These are phyloP conservation scores for Encarsia formosa DNA, from an alignment of 2,888 invertebrate species.

Conservation along the genomic window DNA sequence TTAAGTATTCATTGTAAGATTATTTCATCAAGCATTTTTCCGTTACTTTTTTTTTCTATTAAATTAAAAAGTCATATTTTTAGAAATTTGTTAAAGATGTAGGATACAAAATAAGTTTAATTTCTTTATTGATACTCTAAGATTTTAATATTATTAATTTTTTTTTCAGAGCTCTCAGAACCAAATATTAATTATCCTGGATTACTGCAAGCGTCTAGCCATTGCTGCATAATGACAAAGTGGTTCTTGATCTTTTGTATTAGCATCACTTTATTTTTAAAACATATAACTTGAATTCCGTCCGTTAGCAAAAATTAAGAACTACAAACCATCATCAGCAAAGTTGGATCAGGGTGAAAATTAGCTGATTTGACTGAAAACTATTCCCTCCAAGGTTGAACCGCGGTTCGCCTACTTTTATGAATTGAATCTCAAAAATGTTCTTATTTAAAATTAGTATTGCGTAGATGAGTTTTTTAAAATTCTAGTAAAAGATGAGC, in stretches of 20 bases:
- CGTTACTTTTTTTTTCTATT: too few relatives aligned
- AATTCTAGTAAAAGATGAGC: conserved; percentile 9
- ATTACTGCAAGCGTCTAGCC: conserved; percentile 54
- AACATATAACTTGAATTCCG: conserved; percentile 11
- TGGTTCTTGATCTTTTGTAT: conserved; percentile 37
- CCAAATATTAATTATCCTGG: conserved; percentile 73
- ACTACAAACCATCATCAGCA: not conserved
- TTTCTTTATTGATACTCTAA: not conserved
- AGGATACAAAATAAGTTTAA: too few relatives aligned
- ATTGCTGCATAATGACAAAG: conserved; percentile 34
- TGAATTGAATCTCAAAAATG: conserved; percentile 16
- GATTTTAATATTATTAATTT: not conserved
- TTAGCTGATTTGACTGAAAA: conserved; percentile 9
- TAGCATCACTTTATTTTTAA: conserved; percentile 32
- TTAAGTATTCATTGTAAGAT: too few relatives aligned
- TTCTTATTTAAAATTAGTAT: conserved; percentile 6
- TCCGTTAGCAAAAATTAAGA: conserved; percentile 1
- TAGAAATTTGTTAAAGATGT: too few relatives aligned
- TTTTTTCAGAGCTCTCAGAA: conserved; percentile 61
- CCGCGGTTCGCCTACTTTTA: conserved; percentile 11
- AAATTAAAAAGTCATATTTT: too few relatives aligned
- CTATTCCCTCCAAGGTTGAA: conserved; percentile 25
- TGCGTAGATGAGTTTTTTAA: conserved; percentile 12
- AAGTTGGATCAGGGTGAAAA: conserved; percentile 7
- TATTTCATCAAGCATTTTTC: too few relatives aligned